Evolutionary conservation across 2,113 vertebrate genomes (phyloP), one percentile per base, ranked within the genome.

Genomic region (Proterorhinus semilunaris): DNA sequence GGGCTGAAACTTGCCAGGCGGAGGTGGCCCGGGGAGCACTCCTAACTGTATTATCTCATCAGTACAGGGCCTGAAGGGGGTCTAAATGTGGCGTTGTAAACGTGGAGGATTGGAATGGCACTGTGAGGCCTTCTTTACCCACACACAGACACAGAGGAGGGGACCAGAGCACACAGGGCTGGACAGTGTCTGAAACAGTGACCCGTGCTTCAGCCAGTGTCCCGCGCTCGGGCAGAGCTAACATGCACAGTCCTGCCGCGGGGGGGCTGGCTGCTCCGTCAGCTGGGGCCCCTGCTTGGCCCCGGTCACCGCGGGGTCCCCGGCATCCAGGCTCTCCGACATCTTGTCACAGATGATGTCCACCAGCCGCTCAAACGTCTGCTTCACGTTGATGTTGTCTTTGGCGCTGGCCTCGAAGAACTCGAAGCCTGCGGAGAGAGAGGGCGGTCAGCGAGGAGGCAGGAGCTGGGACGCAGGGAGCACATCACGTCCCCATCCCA

Each of bases 291-390:
- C 94, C 90, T 92, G 92, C 71, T 96, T 98, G 72, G 93, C 94
- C 62, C 95, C 90, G 0, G 91, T 92, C 77, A 95, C 91, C 49
- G 94, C 86, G 0, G 95, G 94, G 64, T 91, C 92, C 27, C 95
- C 96, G 0, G 93, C 93, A 6, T 98, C 96, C 88, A 96, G 90
- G 13, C 94, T 96, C 90, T 98, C 96, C 0, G 96, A 98, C 96
- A 98, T 98, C 91, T 99, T 99, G 82, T 97, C 96, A 4, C 97
- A 99, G 90, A 99, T 99, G 79, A 96, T 95, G 91, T 98, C 97
- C 42, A 99, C 97, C 1, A 99, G 94, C 0, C 96, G 93, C 88
- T 99, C 97, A 21, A 99, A 99, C 82, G 96, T 96, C 92, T 99
- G 97, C 89, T 95, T 95, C 75, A 98, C 96, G 0, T 96, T 97